phyloP scores from a whole-genome alignment of 1,140 invertebrate species.

The Chrysopa pallens region DNA sequence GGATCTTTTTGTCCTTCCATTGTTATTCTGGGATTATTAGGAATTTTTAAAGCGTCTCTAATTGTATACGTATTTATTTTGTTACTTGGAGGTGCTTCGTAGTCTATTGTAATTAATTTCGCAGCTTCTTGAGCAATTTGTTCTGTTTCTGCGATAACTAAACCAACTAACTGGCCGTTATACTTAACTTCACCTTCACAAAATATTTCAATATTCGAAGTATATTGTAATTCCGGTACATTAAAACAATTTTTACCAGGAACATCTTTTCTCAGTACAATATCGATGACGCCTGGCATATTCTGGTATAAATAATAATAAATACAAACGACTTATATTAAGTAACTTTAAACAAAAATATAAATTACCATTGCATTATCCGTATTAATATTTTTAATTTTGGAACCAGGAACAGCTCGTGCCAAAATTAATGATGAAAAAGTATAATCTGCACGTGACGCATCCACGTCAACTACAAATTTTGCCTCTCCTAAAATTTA shows the following conservation, averaged over 20 bases:
- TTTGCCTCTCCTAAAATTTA: slow-evolving; percentile 34
- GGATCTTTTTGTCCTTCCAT: too few species aligned
- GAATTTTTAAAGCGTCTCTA: too few species aligned
- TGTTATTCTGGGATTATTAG: too few species aligned
- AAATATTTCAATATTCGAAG: slow-evolving; percentile 28
- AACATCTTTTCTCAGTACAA: slow-evolving; percentile 47
- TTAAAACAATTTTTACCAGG: slow-evolving; percentile 41
- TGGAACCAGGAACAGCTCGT: slow-evolving; percentile 26
- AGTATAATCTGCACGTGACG: slow-evolving; percentile 35
- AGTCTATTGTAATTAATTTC: slow-evolving; percentile 42
- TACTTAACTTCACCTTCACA: slow-evolving; percentile 30
- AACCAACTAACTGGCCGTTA: slow-evolving; percentile 52
- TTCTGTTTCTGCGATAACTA: slow-evolving; percentile 44
- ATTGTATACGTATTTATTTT: too few species aligned
- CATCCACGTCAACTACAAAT: slow-evolving; percentile 38
- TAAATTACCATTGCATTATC: too few species aligned
- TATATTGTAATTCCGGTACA: background rate
- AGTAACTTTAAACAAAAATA: too few species aligned
- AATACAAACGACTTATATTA: too few species aligned
- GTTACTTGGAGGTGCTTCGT: slow-evolving; percentile 20
- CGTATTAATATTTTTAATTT: too few species aligned
- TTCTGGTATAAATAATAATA: slow-evolving; percentile 24
- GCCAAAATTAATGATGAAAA: slow-evolving; percentile 44
- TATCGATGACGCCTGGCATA: slow-evolving; percentile 43
- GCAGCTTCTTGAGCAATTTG: slow-evolving; percentile 40